These are phyloP conservation scores for Anguilla rostrata DNA, from an alignment of 2,113 vertebrate genomes.

Conservation along the genomic window DNA sequence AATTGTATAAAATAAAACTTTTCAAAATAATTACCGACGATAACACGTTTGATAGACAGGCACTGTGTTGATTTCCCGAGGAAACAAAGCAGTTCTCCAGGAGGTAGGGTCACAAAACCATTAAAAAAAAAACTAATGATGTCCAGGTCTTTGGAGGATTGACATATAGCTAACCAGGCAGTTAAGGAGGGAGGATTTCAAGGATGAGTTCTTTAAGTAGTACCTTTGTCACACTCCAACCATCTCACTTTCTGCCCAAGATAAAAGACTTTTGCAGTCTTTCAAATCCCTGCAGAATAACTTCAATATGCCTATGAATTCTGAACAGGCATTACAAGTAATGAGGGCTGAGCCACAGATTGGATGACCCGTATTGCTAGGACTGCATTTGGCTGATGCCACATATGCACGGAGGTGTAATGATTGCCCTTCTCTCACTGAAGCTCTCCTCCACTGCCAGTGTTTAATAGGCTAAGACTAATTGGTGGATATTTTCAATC, in stretches of 20 bases:
- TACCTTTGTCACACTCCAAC: neutral
- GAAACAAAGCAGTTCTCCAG: neutral
- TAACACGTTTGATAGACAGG: neutral
- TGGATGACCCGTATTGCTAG: neutral
- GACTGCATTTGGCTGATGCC: neutral
- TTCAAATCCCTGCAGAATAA: constrained; percentile 19
- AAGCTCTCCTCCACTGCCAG: neutral
- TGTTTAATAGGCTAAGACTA: neutral
- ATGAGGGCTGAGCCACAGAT: neutral
- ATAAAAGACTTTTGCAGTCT: constrained; percentile 27
- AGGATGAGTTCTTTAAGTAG: neutral
- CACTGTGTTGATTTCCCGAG: neutral
- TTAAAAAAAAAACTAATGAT: neutral
- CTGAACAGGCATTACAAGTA: neutral
- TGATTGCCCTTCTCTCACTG: neutral
- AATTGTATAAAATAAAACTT: too few species aligned
- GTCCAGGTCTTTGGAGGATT: neutral
- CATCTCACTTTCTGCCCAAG: constrained; percentile 25
- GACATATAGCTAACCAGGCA: neutral
- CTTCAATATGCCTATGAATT: neutral
- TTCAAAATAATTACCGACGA: too few species aligned
- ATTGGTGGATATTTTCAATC: neutral
- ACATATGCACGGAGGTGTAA: neutral
- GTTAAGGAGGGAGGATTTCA: constrained; percentile 1
- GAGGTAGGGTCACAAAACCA: neutral